These are phyloP conservation scores for Drosophila suzukii DNA, from an alignment of 1,140 invertebrate species.

Conservation along the genomic window DNA sequence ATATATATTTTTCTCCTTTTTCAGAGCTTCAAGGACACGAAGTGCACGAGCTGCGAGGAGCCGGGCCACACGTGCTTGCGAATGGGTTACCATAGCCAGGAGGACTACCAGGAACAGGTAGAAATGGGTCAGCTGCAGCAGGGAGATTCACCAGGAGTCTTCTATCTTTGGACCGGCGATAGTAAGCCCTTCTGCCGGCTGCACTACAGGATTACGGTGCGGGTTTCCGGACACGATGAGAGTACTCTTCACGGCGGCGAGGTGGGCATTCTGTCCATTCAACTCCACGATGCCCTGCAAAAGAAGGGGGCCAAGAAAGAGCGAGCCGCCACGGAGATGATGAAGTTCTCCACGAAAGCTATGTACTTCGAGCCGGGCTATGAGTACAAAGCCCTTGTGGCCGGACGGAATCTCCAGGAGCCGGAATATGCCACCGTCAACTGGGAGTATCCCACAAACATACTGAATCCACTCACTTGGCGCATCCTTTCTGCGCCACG, in stretches of 20 bases:
- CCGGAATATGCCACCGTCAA: slow-evolving; percentile 88
- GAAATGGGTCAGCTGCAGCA: slow-evolving; percentile 83
- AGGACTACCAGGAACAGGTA: slow-evolving; percentile 85
- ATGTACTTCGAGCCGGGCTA: slow-evolving; percentile 89
- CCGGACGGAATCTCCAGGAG: slow-evolving; percentile 88
- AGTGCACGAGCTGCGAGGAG: slow-evolving; percentile 90
- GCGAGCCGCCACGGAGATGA: slow-evolving; percentile 85
- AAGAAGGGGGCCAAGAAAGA: slow-evolving; percentile 27
- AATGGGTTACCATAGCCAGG: slow-evolving; percentile 88
- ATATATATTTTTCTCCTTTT: slow-evolving; percentile 1
- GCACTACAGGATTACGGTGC: slow-evolving; percentile 90
- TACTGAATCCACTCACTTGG: slow-evolving; percentile 94
- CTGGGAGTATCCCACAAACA: slow-evolving; percentile 91
- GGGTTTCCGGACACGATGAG: slow-evolving; percentile 89
- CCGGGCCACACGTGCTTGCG: slow-evolving; percentile 88
- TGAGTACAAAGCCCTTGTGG: slow-evolving; percentile 88
- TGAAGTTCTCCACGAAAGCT: slow-evolving; percentile 85
- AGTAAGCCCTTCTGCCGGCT: slow-evolving; percentile 90
- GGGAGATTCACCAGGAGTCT: slow-evolving; percentile 85
- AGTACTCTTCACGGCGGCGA: slow-evolving; percentile 91
- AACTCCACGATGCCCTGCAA: slow-evolving; percentile 86
- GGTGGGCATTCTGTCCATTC: slow-evolving; percentile 88
- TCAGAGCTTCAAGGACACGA: slow-evolving; percentile 89
- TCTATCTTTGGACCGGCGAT: slow-evolving; percentile 89
- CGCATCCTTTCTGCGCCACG: slow-evolving; percentile 89